Evolutionary conservation across 2,113 vertebrate genomes (phyloP).

Genomic region (Crypturellus undulatus): DNA sequence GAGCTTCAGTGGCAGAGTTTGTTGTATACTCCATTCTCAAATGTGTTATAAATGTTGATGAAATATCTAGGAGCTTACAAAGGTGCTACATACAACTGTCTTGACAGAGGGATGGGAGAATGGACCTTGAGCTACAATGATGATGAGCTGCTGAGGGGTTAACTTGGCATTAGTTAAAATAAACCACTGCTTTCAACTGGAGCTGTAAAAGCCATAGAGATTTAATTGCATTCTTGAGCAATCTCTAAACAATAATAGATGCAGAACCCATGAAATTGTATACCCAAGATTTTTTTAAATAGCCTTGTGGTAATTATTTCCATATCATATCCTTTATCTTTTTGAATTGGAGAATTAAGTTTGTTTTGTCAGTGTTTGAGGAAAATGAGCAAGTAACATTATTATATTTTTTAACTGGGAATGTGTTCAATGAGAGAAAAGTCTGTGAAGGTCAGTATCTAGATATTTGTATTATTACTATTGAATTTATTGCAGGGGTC

Average conservation of each 20-base stretch:
- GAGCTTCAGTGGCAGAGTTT: neutral
- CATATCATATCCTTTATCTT: neutral
- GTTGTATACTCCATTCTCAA: neutral
- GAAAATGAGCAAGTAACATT: neutral
- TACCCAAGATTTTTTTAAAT: neutral
- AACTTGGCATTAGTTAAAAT: constrained; percentile 31
- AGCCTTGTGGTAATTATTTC: neutral
- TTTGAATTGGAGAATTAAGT: neutral
- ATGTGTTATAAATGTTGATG: neutral
- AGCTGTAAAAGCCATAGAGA: constrained; percentile 2
- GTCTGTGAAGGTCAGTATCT: neutral
- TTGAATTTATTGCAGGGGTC: neutral
- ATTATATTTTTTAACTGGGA: neutral
- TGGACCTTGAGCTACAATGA: neutral
- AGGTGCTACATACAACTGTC: neutral
- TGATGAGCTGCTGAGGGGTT: constrained; percentile 19
- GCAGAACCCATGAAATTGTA: constrained; percentile 26
- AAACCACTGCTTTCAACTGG: neutral
- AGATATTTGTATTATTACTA: neutral
- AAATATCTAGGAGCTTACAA: neutral
- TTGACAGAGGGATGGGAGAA: neutral
- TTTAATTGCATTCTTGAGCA: constrained; percentile 4
- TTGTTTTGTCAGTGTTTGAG: neutral
- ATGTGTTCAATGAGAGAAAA: neutral
- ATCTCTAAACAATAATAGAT: neutral